These are phyloP conservation scores for Drepana arcuata DNA, from an alignment of 1,140 invertebrate genomes.

Conservation along the genomic window DNA sequence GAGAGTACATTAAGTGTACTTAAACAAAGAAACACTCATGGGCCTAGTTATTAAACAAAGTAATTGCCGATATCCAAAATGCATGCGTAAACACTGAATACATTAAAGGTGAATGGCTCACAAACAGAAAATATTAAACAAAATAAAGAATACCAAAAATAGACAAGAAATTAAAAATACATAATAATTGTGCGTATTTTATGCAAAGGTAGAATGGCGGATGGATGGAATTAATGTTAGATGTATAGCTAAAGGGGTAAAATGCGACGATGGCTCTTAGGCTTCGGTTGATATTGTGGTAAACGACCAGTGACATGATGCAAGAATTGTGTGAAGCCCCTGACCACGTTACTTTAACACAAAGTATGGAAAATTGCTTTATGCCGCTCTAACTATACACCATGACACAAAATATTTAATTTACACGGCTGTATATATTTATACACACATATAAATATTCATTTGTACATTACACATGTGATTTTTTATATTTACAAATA, in stretches of 20 bases:
- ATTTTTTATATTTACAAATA: constrained; percentile 62
- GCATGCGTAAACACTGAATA: too few relatives aligned
- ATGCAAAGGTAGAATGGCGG: constrained; percentile 18
- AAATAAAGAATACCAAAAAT: too few relatives aligned
- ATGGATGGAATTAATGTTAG: too few relatives aligned
- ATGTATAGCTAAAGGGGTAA: constrained; percentile 21
- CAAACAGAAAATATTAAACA: constrained; percentile 9
- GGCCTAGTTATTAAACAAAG: constrained; percentile 2
- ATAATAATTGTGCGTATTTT: constrained; percentile 33
- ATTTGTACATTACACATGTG: constrained; percentile 63
- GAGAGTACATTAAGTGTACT: constrained; percentile 3
- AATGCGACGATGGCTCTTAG: constrained; percentile 20
- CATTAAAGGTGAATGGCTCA: constrained; percentile 26
- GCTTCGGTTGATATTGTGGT: constrained; percentile 45
- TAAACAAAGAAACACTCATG: constrained; percentile 8
- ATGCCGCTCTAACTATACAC: constrained; percentile 45
- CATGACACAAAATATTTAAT: constrained; percentile 66
- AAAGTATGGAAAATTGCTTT: constrained; percentile 42
- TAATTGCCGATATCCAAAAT: constrained; percentile 7
- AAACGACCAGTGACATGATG: constrained; percentile 49
- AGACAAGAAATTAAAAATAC: constrained; percentile 8
- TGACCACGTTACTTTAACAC: constrained; percentile 25
- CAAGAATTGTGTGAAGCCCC: constrained; percentile 59
- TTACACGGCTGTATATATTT: constrained; percentile 51
- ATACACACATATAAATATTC: constrained; percentile 57